Percentiles rank a stretch among this genome's conserved stretches.
phyloP scores from a whole-genome alignment of 2,797 vertebrate species.

The Protosalanx chinensis region DNA sequence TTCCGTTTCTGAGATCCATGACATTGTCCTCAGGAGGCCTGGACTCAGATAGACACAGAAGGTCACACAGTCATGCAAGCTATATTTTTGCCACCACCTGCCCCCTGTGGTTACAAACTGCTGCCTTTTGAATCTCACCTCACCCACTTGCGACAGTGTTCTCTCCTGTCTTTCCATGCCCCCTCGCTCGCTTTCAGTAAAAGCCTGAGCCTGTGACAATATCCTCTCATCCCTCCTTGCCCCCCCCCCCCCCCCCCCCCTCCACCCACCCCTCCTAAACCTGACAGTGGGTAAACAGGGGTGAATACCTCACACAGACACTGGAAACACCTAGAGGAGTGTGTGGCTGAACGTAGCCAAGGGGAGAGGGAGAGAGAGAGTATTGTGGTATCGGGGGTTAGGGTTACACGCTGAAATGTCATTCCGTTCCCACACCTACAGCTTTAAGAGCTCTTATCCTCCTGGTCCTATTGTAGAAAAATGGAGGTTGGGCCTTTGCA shows the following conservation, averaged over 20 bases:
- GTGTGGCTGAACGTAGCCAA: conserved; percentile 18
- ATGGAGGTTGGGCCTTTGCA: conserved; percentile 44
- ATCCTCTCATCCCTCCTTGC: conserved; percentile 5
- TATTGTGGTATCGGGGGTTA: neutral
- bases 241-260: too few species aligned
- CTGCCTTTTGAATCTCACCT: conserved; percentile 32
- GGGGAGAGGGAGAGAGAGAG: conserved; percentile 21
- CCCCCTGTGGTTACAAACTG: conserved; percentile 3
- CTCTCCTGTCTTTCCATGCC: neutral
- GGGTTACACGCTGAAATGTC: conserved; percentile 39
- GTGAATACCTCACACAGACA: conserved; percentile 32
- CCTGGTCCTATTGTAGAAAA: conserved; percentile 53
- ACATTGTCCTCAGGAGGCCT: neutral
- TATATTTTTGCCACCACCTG: too few species aligned
- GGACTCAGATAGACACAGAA: conserved; percentile 14
- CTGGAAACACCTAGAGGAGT: conserved; percentile 12
- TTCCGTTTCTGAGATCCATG: too few species aligned
- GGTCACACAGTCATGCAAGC: too few species aligned
- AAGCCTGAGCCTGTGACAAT: too few species aligned
- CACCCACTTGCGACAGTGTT: conserved; percentile 4
- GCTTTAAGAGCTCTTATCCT: conserved; percentile 61
- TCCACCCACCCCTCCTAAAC: neutral
- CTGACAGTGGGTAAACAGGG: conserved; percentile 34
- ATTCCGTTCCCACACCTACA: conserved; percentile 52
- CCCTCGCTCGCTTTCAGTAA: too few species aligned